These are phyloP conservation scores for Anoplius nigerrimus DNA, from an alignment of 2,888 invertebrate genomes.

Conservation along the genomic window DNA sequence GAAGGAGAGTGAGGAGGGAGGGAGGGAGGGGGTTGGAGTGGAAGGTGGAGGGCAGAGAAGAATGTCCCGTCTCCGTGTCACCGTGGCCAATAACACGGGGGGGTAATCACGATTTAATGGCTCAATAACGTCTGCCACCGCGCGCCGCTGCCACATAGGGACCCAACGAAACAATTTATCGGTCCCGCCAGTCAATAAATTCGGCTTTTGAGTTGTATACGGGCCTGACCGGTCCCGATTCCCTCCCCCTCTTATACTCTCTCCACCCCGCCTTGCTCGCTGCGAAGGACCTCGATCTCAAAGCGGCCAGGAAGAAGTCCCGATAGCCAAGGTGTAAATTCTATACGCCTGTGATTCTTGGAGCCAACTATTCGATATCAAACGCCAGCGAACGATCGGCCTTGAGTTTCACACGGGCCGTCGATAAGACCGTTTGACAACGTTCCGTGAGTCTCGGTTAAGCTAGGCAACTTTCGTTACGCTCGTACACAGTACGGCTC, in stretches of 20 bases:
- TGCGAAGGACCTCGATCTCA: too few relatives aligned
- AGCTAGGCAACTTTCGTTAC: too few relatives aligned
- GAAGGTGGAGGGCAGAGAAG: slow-evolving; percentile 31
- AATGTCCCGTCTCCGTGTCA: slow-evolving; percentile 60
- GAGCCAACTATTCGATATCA: too few relatives aligned
- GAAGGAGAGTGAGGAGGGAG: slow-evolving; percentile 1
- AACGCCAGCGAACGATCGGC: too few relatives aligned
- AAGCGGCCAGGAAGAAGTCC: too few relatives aligned
- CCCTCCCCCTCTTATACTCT: background rate
- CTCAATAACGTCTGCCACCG: slow-evolving; percentile 68
- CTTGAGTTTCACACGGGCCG: too few relatives aligned
- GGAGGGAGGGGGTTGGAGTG: slow-evolving; percentile 15
- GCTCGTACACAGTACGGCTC: too few relatives aligned
- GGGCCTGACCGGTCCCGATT: slow-evolving; percentile 31
- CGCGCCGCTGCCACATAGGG: slow-evolving; percentile 47
- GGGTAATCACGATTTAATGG: slow-evolving; percentile 72
- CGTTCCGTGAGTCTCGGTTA: too few relatives aligned
- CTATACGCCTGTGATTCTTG: too few relatives aligned
- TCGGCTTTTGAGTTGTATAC: slow-evolving; percentile 64
- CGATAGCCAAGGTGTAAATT: too few relatives aligned
- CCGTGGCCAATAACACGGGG: slow-evolving; percentile 66
- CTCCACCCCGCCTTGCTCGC: too few relatives aligned
- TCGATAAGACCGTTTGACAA: too few relatives aligned
- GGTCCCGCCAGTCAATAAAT: slow-evolving; percentile 69
- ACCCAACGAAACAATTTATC: slow-evolving; percentile 66